Base-by-base conservation (phyloP, 2,797 vertebrate genomes). In the Echeneis naucrates region DNA sequence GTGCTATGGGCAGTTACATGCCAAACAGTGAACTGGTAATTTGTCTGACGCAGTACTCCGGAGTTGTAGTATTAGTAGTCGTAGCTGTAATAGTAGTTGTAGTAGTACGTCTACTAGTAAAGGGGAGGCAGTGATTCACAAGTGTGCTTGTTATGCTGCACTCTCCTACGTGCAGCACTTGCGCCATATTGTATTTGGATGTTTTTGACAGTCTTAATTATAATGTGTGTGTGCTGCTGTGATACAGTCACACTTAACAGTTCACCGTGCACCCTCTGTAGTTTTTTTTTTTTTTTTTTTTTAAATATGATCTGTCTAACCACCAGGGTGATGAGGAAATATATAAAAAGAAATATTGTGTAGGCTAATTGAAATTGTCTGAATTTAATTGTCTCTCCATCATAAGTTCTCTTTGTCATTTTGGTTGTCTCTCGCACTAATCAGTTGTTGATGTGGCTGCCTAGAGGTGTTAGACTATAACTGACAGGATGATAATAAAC, bases 401-500 rank as follows among this genome's bases (percentile, higher is more conserved):
- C 63, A 72, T 76, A 75, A 72, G 68, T 82, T 77, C 53, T 57
- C 4, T 77, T 63, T 72, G 75, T 75, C 80, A 78, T 80, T 60
- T 73, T 59, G 60, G 60, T 71, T 75, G 75, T 73, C 82, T 81
- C 16, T 61, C 57, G 55, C 74, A 74, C 79, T 86, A 87, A 86
- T 91, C 78, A 80, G 76, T 69, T 87, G 77, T 88, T 88, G 72
- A 80, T 84, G 72, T 78, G 72, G 68, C 71, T 75, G 61, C 63
- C 51, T 45, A 14, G 66, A 82, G 50, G 64, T 87, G 64, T 83
- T 70, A 75, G 70, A 61, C 51, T 78, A 56, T 72, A 82, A 84
- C 81, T 83, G 77, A 75, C 83, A 77, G 56, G 64, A 82, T 72
- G 72, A 78, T 87, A 73, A 91, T 87, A 87, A 88, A 86, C 84